Evolutionary conservation across 2,797 vertebrate genomes (phyloP), one percentile per base, ranked within the genome.

Genomic region (Danionella dracula): DNA sequence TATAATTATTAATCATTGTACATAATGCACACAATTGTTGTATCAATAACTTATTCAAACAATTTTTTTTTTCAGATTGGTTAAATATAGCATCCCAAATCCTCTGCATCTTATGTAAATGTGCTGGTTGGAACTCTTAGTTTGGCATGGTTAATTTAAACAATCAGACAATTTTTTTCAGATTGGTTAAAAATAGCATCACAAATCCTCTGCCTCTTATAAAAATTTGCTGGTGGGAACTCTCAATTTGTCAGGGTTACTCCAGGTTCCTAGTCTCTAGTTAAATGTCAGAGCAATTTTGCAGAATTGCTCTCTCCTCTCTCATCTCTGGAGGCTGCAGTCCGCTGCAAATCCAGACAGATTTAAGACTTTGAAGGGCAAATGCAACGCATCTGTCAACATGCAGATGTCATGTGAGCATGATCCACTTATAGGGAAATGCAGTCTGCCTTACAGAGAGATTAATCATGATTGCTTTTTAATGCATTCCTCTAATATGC

Each of bases 241-340:
- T 8, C 17, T n/a, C 10, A 16, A 2, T 17, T 32, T 49, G 40
- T 41, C 16, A 44, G 27, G 15, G 38, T 29, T 3, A 6, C 23
- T 27, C 23, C 37, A 27, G 31, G 35, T 44, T 16, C 37, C 38
- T 58, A 7, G 19, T 38, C 32, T 38, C 11, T 44, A 1, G 8
- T 35, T 48, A 56, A 66, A 66, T 46, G 63, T 38, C 63, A 57
- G 21, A 56, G 53, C 51, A 56, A 57, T 66, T 57, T 56, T 19
- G 13, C 32, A 56, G 42, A 37, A 15, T 31, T 66, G 51, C 32
- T 56, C 41, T 45, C 23, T 27, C 23, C 23, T 27, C 23, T 27
- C 19, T 49, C 41, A 6, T 56, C 42, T 46, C 51, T 66, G 51
- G 53, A 56, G 51, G 42, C 41, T 55, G 20, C 42, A 8, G 15